Conservation (phyloP, 2,888 invertebrate species). For the Hyposoter didymator region DNA sequence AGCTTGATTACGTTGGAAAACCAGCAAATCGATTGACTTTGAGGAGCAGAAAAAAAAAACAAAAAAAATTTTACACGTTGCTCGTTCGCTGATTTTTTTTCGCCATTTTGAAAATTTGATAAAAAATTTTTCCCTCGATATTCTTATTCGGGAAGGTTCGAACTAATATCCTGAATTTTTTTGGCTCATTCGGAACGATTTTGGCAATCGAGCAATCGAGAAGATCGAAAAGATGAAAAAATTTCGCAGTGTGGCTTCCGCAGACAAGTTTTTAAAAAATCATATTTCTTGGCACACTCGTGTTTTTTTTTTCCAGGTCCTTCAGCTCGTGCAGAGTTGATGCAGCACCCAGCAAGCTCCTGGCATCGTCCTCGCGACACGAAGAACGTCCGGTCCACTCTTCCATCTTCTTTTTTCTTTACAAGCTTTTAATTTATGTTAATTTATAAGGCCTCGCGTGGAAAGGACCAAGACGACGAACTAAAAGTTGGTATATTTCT, state of each 20-base stretch:
- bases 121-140: no score
- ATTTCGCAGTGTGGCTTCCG: background rate
- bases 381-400: slow-evolving; percentile 34
- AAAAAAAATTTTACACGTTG: no score
- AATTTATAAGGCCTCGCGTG: slow-evolving; percentile 67
- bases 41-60: no score
- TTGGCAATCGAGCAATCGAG: no score
- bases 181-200: no score
- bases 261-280: background rate
- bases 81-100: no score
- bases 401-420: slow-evolving; percentile 55
- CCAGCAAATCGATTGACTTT: background rate
- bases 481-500: slow-evolving; percentile 55
- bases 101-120: no score
- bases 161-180: no score
- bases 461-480: slow-evolving; percentile 45
- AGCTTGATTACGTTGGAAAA: slow-evolving; percentile 22
- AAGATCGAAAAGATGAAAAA: background rate
- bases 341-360: background rate
- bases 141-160: no score
- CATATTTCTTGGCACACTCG: slow-evolving; percentile 15
- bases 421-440: slow-evolving; percentile 69
- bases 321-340: background rate
- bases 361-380: background rate
- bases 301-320: background rate